Evolutionary conservation across 2,797 vertebrate genomes (phyloP).

Genomic region (Masticophis lateralis): DNA sequence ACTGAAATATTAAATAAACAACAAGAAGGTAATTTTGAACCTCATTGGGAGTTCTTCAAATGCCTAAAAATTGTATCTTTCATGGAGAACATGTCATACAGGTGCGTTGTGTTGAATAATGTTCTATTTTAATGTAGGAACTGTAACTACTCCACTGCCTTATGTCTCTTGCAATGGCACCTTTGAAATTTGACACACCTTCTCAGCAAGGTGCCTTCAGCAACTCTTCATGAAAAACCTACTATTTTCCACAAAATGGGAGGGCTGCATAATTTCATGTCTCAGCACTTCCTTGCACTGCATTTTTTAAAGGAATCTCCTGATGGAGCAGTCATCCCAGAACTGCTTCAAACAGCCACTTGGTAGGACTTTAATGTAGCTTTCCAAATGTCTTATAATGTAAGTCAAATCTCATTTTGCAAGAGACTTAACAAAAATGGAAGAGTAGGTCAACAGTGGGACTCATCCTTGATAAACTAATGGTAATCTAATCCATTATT

Average conservation of each 20-base stretch:
- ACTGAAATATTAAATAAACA: not conserved
- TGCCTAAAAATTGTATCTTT: not conserved
- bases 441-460: not conserved
- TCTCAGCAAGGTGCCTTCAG: not conserved
- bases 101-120: not conserved
- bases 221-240: not conserved
- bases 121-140: conserved; percentile 27
- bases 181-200: not conserved
- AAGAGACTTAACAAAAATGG: not conserved
- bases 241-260: conserved; percentile 4
- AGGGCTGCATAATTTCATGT: not conserved
- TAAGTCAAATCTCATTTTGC: not conserved
- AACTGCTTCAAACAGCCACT: not conserved
- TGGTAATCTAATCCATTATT: not conserved
- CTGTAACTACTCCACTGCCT: not conserved
- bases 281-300: not conserved
- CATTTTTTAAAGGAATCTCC: not conserved
- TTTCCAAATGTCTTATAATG: not conserved
- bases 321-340: not conserved
- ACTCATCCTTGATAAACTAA: not conserved
- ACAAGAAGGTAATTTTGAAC: not conserved
- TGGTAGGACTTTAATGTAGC: not conserved
- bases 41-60: not conserved
- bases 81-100: not conserved
- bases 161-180: not conserved